Evolutionary conservation across 2,888 invertebrate genomes (phyloP), one percentile per base, ranked within the genome.

Genomic region (Pediacus dermestoides): DNA sequence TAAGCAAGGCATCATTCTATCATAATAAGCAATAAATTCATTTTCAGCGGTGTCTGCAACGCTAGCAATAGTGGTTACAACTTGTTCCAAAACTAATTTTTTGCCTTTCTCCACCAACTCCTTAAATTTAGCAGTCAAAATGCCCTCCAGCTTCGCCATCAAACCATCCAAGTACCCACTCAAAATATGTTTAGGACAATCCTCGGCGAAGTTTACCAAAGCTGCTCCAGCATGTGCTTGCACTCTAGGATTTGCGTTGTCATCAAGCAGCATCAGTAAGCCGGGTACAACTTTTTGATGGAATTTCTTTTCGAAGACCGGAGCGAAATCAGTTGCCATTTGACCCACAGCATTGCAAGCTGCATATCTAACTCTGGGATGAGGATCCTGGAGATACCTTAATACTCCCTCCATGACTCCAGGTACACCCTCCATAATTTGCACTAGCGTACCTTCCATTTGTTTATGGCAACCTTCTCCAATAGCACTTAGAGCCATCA

Each of bases 381-480:
- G 92, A 80, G 89, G 69, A 57, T 70, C 70, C 58, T 68, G 67
- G 11, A 70, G 50, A 46, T 68, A 70, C 30, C 58, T 48, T 10
- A 65, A 43, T 12, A 67, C 60, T 2, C 67, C 68, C 8, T 66
- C 64, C 66, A 66, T 68, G 2, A 69, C 66, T 3, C 64, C 66
- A 1, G 67, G 63, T 10, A 97, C 88, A 22, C 90, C 92, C 25
- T 88, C 82, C 71, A 99, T 88, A 21, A 99, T 88, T 71, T 90
- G 88, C 37, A 85, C 85, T n/a, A 99, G 76, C 76, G 95, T 84
- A 34, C 80, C 77, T 68, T 95, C 95, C 99, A 99, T 99, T 70
- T 96, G 93, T 64, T 94, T 91, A 66, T 94, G 93, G 65, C 97
- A 99, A 12, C 99, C 99, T 74, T 99, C 99, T 2, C 97, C 97